Base-by-base conservation (phyloP, 1,140 invertebrate genomes). In the Hyles vespertilio region DNA sequence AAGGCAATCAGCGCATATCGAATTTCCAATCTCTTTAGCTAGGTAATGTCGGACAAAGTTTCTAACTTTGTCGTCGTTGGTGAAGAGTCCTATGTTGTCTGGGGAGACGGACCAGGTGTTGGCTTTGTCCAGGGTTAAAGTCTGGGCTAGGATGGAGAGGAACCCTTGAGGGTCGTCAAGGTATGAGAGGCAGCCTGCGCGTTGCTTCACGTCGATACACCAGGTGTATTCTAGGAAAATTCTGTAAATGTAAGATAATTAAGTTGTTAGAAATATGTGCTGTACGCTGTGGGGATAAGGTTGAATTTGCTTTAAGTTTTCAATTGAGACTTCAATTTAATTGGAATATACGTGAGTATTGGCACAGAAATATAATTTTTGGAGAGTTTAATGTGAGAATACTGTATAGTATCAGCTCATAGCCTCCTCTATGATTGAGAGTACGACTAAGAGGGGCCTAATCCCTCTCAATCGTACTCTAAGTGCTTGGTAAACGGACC, bases 181-280 rank as follows among this genome's bases (percentile, higher is more conserved):
- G 82, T 98, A 97, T 0, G 96, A 96, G 2, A 98, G 90, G 84
- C 96, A 96, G 3, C 97, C 97, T 10, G 96, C 96, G 74, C 94
- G 93, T 77, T 97, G 96, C 81, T 98, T 98, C 0, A 98, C 94
- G 74, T 94, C 93, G 9, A 98, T 89, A 34, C 92, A 93, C 49
- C 93, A 93, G 43, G 92, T 93, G 69, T 93, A 92, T 53, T 92
- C 84, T 8, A 97, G 77, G 58, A 96, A 92, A 56, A 92, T 89
- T 65, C 92, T 94, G 81, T 11, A 70, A 79, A 10, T 8, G 45
- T 5, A 3, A 7, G n/a, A 5, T 10, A n/a, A 5, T 48, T 5
- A 7, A n/a, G 12, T 48, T 48, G 36, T 22, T 22, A 22, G 22
- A 22, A 22, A 22, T 22, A 22, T 22, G 22, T 22, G 22, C 22